Base-by-base conservation (phyloP, 2,113 vertebrate genomes). In the Pygoscelis adeliae region DNA sequence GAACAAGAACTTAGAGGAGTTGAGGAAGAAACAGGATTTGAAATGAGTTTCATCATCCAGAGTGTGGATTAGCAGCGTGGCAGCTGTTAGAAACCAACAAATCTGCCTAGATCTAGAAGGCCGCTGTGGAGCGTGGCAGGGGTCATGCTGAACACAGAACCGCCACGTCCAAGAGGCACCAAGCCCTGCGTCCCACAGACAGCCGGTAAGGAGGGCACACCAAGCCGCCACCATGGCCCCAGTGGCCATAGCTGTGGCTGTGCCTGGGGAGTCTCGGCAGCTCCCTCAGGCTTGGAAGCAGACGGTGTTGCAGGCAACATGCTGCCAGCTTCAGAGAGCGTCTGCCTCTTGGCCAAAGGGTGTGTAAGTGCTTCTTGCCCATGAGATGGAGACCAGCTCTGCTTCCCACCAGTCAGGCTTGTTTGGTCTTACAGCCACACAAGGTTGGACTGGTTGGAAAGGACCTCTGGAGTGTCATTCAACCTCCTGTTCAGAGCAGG, bases 71-170 rank as follows among this genome's bases (percentile, higher is more conserved):
- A 93, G 78, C 46, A 66, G 49, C 72, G 23, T 4, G 56, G 73
- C 70, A 73, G 34, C 49, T 61, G 40, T 49, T 20, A 66, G 78
- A 81, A 90, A 52, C 55, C 67, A 47, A 18, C 23, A 42, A 32
- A 44, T 34, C 1, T 2, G 47, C 49, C 50, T 7, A 15, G 40
- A 34, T 36, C 23, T 74, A 50, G 42, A 56, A 55, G 58, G 38
- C 42, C 79, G 34, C 42, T 1, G 5, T 12, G 59, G 44, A 83
- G 38, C 0, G 0, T 14, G 47, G 72, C 53, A 61, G 47, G 11
- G 42, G 11, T 55, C 6, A 3, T 14, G 42, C 32, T 0, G 0
- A 44, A 50, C 0, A 1, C 36, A 38, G 32, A 78, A 36, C 58
- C 32, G 46, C 19, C 70, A 36, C 1, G 1, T 44, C 53, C 53